Evolutionary conservation across 2,888 invertebrate species (phyloP), one percentile per base, ranked within the genome.

Genomic region (Odontocolon sp.): DNA sequence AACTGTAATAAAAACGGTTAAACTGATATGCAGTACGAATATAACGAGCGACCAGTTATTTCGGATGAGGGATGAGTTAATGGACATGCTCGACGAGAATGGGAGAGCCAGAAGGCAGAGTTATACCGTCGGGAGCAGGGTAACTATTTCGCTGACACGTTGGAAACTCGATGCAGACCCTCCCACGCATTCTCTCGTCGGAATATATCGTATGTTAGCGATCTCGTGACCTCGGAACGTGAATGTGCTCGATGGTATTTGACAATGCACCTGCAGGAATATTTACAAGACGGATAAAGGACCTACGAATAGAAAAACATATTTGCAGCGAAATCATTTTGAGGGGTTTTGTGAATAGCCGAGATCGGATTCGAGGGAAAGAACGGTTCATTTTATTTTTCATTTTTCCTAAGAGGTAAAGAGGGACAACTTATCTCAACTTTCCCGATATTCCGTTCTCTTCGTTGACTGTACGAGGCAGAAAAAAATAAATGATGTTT

Each of bases 101-200:
- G 14, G 38, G 40, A 31, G 45, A 31, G 42, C 50, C 71, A 64
- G 63, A 54, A 52, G 45, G 47, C 64, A 47, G 56, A 64, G 47
- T 50, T 59, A 66, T 57, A 72, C 50, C 57, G 50, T 66, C 57
- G 40, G 54, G 64, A 64, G 57, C 57, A 57, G 64, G 57, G 38
- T 59, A 72, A 72, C 72, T 66, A 72, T 72, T 72, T 72, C 38
- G 72, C 72, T 72, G 72, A 72, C 72, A 66, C 57, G 72, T 72
- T 59, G 57, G 59, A 40, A 72, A 72, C 57, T 72, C 59, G 50
- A 64, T 23, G 31, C 28, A 47, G 56, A 23, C 31, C 38, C 14
- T 4, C 16, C 50, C 16, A 28, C 50, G 6, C 23, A 47, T 47
- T 45, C 38, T 31, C 56, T 64, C 38, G 26, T 42, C 47, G 21